A percentile compares a stretch with the other conserved stretches of the same genome.
Evolutionary conservation across 2,888 invertebrate genomes (phyloP).

Genomic region (Cerastis rubricosa): DNA sequence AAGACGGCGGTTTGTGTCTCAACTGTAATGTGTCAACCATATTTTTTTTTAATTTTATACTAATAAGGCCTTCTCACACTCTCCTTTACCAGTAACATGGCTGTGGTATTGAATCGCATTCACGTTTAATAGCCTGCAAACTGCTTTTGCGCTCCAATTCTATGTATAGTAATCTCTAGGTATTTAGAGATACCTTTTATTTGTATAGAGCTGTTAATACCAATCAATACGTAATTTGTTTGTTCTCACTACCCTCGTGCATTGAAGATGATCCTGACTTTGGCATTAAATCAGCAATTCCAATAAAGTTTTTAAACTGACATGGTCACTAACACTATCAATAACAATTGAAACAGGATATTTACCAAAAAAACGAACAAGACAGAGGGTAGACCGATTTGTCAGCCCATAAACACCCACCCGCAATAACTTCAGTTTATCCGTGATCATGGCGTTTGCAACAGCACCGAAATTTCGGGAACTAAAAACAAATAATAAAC

Average conservation of each 20-base stretch:
- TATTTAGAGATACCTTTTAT: slow-evolving; percentile 78
- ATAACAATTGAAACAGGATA: no score
- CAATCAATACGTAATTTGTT: background rate
- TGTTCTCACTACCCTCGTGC: background rate
- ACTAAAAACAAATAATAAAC: no score
- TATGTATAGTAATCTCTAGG: slow-evolving; percentile 79
- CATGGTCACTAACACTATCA: no score
- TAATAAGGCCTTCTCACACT: slow-evolving; percentile 24
- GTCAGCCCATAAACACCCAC: no score
- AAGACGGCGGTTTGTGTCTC: no score
- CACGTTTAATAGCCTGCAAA: slow-evolving; percentile 88
- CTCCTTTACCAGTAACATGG: slow-evolving; percentile 62
- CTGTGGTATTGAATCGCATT: slow-evolving; percentile 87
- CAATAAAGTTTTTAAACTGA: no score
- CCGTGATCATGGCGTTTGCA: no score
- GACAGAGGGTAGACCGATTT: no score
- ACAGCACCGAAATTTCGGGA: no score
- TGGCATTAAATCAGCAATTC: background rate
- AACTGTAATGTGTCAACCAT: background rate
- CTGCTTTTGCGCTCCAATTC: slow-evolving; percentile 82
- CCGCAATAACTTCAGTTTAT: no score
- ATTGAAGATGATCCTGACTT: background rate
- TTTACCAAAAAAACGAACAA: no score
- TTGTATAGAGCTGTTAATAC: slow-evolving; percentile 74
- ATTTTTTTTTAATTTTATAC: slow-evolving; percentile 15